Conservation (phyloP, 2,888 invertebrate genomes). For the Trisateles emortualis region DNA sequence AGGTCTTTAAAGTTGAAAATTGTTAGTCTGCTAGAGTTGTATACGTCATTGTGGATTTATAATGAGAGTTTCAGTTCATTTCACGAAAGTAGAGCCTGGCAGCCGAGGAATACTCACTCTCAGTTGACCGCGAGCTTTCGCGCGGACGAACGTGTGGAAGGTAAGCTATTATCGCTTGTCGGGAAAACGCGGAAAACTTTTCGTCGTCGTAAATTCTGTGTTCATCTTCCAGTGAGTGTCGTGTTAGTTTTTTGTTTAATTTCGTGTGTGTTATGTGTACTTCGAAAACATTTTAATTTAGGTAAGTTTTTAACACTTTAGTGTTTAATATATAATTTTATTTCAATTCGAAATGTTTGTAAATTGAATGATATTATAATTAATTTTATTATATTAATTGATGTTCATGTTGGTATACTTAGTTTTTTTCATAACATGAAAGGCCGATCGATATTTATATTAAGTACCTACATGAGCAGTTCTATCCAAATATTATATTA, state of each 20-base stretch:
- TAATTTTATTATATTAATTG: too few relatives aligned
- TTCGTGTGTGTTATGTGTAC: slow-evolving; percentile 39
- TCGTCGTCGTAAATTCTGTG: slow-evolving; percentile 47
- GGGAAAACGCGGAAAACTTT: slow-evolving; percentile 74
- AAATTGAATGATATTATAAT: too few relatives aligned
- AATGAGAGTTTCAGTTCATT: slow-evolving; percentile 78
- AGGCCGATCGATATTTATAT: too few relatives aligned
- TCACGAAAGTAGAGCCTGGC: slow-evolving; percentile 81
- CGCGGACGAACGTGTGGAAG: slow-evolving; percentile 65
- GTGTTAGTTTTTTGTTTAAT: slow-evolving; percentile 41
- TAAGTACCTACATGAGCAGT: too few relatives aligned
- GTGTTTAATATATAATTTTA: too few relatives aligned
- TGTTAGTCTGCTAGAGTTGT: slow-evolving; percentile 20
- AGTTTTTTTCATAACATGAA: too few relatives aligned
- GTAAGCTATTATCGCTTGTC: slow-evolving; percentile 34
- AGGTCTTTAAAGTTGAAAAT: slow-evolving; percentile 21
- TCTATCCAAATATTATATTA: too few relatives aligned
- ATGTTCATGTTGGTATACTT: too few relatives aligned
- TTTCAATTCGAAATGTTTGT: too few relatives aligned
- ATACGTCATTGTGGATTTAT: slow-evolving; percentile 57
- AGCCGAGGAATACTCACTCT: slow-evolving; percentile 65
- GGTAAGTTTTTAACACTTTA: slow-evolving; percentile 30
- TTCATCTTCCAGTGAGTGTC: slow-evolving; percentile 37
- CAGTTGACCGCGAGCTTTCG: slow-evolving; percentile 84
- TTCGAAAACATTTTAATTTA: slow-evolving; percentile 34